phyloP scores from a whole-genome alignment of 1,140 invertebrate genomes.

The Brachionus asplanchnoidis region DNA sequence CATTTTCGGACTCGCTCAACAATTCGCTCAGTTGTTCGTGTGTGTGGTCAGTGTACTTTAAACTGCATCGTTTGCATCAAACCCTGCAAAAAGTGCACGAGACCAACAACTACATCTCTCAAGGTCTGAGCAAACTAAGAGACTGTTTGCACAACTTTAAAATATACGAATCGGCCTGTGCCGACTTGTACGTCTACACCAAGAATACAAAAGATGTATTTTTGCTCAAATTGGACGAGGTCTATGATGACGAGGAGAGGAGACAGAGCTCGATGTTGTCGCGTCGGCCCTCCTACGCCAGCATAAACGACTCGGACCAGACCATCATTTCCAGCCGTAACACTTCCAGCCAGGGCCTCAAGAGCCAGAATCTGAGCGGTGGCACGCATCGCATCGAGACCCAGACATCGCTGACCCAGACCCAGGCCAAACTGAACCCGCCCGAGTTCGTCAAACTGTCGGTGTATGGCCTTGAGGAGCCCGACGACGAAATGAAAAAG shows the following conservation, averaged over 20 bases:
- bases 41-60: conserved; percentile 30
- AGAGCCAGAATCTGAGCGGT: not conserved
- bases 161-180: not conserved
- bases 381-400: not conserved
- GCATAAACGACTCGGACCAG: conserved; percentile 9
- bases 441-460: not conserved
- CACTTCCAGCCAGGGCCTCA: not conserved
- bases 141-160: conserved; percentile 35
- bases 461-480: conserved; percentile 17
- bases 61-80: conserved; percentile 40
- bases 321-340: not conserved
- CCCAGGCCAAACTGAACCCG: not conserved
- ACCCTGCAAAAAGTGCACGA: not conserved
- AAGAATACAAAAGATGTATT: not conserved
- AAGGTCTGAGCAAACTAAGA: not conserved
- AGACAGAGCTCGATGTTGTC: not conserved
- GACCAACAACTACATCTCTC: not conserved
- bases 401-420: not conserved
- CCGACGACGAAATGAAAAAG: conserved; percentile 37
- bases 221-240: conserved; percentile 25
- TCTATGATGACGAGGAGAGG: not conserved
- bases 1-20: not conserved
- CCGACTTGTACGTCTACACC: conserved; percentile 24
- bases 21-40: not conserved
- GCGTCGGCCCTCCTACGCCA: not conserved